Conservation (phyloP, 1,140 invertebrate genomes). For the Polypedilum pembai region DNA sequence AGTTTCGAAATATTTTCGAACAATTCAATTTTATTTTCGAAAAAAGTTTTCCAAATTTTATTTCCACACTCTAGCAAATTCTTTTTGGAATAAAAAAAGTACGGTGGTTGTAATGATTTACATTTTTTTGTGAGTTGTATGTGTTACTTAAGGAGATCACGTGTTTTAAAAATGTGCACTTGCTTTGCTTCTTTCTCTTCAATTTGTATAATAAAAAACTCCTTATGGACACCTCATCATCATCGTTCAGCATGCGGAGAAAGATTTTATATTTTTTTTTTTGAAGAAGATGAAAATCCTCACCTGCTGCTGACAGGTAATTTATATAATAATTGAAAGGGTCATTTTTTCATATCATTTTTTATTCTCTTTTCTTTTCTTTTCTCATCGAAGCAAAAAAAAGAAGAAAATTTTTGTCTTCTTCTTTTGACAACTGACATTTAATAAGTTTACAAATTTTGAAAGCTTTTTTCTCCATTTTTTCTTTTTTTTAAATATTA, state of each 20-base stretch:
- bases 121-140: background rate
- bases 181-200: background rate
- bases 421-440: background rate
- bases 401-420: background rate
- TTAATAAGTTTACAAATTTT: conserved; percentile 22
- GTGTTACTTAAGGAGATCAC: background rate
- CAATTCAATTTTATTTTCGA: too few relatives aligned
- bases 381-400: too few relatives aligned
- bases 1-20: too few relatives aligned
- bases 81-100: background rate
- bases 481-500: conserved; percentile 20
- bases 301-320: conserved; percentile 9
- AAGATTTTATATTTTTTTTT: background rate
- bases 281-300: background rate
- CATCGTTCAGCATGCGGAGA: background rate
- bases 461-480: conserved; percentile 21
- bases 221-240: background rate
- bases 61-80: too few relatives aligned
- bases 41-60: too few relatives aligned
- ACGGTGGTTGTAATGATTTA: conserved; percentile 1
- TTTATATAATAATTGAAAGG: background rate
- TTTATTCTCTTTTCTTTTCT: background rate
- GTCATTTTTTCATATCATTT: background rate
- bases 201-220: background rate
- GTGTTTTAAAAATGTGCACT: background rate